A percentile compares a stretch with the other conserved stretches of the same genome.
Conservation (phyloP, 2,797 vertebrate genomes). For the Clarias pachynema region DNA sequence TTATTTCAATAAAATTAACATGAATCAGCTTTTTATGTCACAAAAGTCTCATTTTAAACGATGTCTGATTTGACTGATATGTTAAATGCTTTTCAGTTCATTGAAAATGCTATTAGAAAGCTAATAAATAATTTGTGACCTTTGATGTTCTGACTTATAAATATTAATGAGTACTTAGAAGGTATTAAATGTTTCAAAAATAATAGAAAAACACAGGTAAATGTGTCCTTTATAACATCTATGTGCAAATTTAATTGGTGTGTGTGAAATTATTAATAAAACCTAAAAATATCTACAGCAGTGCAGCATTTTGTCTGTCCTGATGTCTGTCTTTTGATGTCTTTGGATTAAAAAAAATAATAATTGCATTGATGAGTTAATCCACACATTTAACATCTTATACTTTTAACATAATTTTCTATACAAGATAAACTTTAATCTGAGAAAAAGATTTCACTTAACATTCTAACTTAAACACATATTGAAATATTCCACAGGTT, state of each 20-base stretch:
- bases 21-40: not conserved
- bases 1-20: not conserved
- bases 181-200: not conserved
- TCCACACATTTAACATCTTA: not conserved
- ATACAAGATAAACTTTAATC: not conserved
- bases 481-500: not conserved
- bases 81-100: not conserved
- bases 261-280: not conserved
- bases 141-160: not conserved
- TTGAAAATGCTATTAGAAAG: not conserved
- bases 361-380: not conserved
- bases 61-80: not conserved
- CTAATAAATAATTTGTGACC: constrained; percentile 2
- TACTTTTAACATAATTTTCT: not conserved
- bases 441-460: not conserved
- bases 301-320: not conserved
- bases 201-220: not conserved
- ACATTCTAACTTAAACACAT: not conserved
- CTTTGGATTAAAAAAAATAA: not conserved
- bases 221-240: not conserved
- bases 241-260: not conserved
- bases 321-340: not conserved
- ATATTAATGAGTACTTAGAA: constrained; percentile 10
- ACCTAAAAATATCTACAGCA: not conserved
- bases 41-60: not conserved